Percentiles rank a stretch among this genome's conserved stretches.
Conservation (phyloP, 2,797 vertebrate species). For the Agapornis canus region DNA sequence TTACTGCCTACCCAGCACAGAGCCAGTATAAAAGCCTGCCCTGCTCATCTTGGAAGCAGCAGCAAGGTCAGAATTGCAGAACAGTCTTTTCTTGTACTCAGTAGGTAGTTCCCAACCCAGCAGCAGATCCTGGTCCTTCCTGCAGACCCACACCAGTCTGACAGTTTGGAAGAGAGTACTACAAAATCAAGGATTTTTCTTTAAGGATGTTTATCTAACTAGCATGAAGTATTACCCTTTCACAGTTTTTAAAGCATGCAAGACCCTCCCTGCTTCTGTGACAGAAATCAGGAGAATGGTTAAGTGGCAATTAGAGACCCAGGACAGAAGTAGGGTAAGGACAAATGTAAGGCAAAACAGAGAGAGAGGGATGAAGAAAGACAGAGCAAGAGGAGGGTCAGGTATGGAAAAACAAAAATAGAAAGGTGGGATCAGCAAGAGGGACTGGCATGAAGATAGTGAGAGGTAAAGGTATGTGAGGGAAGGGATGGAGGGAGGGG, state of each 20-base stretch:
- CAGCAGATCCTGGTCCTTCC: neutral
- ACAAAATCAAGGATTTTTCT: neutral
- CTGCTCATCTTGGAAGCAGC: neutral
- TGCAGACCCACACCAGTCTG: neutral
- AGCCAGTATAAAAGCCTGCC: neutral
- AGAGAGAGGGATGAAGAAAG: neutral
- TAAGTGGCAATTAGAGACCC: neutral
- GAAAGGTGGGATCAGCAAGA: neutral
- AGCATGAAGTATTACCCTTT: neutral
- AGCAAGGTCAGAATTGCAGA: neutral
- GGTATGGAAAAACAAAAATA: neutral
- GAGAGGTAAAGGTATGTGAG: neutral
- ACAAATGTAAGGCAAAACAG: neutral
- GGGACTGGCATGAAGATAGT: neutral
- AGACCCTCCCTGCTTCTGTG: neutral
- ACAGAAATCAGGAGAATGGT: neutral
- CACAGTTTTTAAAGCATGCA: neutral
- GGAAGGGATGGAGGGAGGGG: accelerated
- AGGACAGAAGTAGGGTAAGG: neutral
- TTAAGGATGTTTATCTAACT: neutral
- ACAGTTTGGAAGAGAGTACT: neutral
- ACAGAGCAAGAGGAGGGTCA: accelerated
- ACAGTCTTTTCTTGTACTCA: neutral
- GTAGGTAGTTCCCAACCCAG: neutral
- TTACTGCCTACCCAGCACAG: neutral